Conservation (phyloP, 2,113 vertebrate genomes). For the Serinus canaria region DNA sequence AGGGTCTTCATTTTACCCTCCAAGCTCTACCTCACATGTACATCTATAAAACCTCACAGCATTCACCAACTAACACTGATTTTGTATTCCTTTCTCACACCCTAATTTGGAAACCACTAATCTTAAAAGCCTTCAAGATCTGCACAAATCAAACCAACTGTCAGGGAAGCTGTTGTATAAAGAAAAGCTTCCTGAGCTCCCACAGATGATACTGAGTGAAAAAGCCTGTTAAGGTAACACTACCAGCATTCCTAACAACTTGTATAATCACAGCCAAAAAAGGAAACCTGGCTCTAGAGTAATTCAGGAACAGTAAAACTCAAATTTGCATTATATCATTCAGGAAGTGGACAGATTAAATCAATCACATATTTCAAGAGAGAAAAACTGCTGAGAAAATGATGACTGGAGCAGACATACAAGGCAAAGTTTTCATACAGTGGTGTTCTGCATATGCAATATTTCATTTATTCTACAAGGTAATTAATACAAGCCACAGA, state of each 20-base stretch:
- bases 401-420: no score
- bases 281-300: not conserved
- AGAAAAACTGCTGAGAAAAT: not conserved
- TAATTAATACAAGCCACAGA: not conserved
- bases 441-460: not conserved
- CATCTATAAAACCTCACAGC: not conserved
- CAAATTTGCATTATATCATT: not conserved
- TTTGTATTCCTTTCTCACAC: not conserved
- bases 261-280: not conserved
- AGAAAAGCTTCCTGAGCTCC: not conserved
- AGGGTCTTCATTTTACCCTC: not conserved
- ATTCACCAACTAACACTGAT: not conserved
- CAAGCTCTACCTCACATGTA: not conserved
- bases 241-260: not conserved
- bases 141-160: not conserved
- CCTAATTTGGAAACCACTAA: not conserved
- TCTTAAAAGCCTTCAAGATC: not conserved
- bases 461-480: not conserved
- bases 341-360: not conserved
- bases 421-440: not conserved
- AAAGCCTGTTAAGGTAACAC: not conserved
- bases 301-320: not conserved
- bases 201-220: not conserved
- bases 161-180: not conserved
- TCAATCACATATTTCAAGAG: not conserved